Evolutionary conservation across 2,888 invertebrate species (phyloP).

Genomic region (Alviniconcha strummeri): DNA sequence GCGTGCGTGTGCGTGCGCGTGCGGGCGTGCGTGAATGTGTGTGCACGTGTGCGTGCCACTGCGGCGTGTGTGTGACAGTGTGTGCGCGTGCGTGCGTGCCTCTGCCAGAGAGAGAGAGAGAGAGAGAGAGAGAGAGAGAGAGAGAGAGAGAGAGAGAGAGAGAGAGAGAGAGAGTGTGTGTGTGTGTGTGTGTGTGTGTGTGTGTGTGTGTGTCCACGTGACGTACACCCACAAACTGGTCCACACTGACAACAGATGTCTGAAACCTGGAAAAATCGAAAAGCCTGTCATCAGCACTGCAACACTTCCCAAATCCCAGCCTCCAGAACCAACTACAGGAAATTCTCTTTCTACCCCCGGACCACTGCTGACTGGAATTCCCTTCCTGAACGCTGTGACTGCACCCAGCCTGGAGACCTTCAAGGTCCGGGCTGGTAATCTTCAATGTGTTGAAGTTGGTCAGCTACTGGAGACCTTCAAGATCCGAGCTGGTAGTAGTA

Average conservation of each 20-base stretch:
- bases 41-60: not conserved
- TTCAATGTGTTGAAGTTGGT: too few relatives aligned
- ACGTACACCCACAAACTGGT: not conserved
- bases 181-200: conserved; percentile 3
- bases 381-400: too few relatives aligned
- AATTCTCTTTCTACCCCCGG: too few relatives aligned
- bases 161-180: not conserved
- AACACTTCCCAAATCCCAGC: not conserved
- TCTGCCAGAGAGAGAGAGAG: not conserved
- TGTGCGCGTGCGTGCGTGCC: conserved; percentile 7
- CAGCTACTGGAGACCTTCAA: too few relatives aligned
- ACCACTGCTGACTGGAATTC: too few relatives aligned
- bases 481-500: too few relatives aligned
- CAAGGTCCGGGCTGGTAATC: too few relatives aligned
- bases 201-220: not conserved
- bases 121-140: too few relatives aligned
- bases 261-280: not conserved
- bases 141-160: too few relatives aligned
- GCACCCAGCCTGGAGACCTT: too few relatives aligned
- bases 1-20: not conserved
- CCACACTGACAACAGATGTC: not conserved
- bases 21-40: not conserved
- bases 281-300: not conserved
- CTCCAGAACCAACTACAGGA: not conserved
- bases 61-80: not conserved